Evolutionary conservation across 2,797 vertebrate genomes (phyloP).

Genomic region (Amblyopsis hoosieri): DNA sequence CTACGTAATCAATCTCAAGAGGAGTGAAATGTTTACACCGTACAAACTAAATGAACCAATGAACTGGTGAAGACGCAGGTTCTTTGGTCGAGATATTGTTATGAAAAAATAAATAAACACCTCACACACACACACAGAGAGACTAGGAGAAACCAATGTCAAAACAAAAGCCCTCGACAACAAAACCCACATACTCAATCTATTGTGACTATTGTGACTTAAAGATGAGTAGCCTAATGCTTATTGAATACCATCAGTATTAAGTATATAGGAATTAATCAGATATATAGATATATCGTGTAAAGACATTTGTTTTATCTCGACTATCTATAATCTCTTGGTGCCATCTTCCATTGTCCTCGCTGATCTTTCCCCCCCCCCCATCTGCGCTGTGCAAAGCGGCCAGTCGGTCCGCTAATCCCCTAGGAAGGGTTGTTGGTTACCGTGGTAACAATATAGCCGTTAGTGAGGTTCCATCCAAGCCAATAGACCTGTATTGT

Average conservation of each 20-base stretch:
- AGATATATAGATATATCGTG: constrained; percentile 40
- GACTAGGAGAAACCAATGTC: constrained; percentile 2
- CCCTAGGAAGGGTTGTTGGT: not conserved
- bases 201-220: constrained; percentile 61
- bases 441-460: constrained; percentile 10
- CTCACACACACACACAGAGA: not conserved
- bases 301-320: constrained; percentile 23
- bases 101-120: not conserved
- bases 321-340: constrained; percentile 41
- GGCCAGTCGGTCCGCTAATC: constrained; percentile 25
- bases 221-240: constrained; percentile 38
- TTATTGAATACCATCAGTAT: constrained; percentile 35
- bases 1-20: no score
- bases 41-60: no score
- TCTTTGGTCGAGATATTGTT: not conserved
- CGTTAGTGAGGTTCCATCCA: constrained; percentile 35
- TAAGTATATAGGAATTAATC: constrained; percentile 34
- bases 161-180: not conserved
- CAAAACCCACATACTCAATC: constrained; percentile 34
- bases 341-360: constrained; percentile 40
- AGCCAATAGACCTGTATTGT: constrained; percentile 28
- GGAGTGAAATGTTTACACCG: no score
- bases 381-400: constrained; percentile 27
- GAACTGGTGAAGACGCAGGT: no score
- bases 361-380: constrained; percentile 33